Conservation (phyloP, 2,797 vertebrate species). For the Telmatherina bonti region DNA sequence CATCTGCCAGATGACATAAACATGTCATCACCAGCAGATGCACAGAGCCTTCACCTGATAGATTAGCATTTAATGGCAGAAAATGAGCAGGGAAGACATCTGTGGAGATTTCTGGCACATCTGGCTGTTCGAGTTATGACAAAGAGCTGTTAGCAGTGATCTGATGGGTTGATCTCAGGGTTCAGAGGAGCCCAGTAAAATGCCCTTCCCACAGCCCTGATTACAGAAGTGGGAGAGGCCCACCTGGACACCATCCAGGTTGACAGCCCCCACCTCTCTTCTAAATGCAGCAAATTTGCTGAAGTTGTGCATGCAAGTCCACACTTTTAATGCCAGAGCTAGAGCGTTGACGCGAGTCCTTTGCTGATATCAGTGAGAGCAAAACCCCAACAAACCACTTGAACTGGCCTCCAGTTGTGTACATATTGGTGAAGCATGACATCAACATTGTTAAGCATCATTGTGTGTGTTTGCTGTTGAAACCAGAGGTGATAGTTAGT, state of each 20-base stretch:
- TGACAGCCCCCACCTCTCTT: constrained; percentile 30
- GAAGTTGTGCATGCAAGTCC: background rate
- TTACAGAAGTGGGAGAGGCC: constrained; percentile 42
- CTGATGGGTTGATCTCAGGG: constrained; percentile 40
- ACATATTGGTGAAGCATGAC: constrained; percentile 27
- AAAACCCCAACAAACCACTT: constrained; percentile 21
- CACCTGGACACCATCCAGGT: constrained; percentile 63
- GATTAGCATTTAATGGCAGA: constrained; percentile 27
- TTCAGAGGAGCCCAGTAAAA: constrained; percentile 57
- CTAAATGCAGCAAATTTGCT: too few species aligned
- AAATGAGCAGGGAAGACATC: constrained; percentile 44
- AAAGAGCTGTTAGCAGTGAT: constrained; percentile 24
- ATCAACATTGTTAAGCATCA: constrained; percentile 50
- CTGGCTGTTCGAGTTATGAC: constrained; percentile 46
- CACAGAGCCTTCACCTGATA: constrained; percentile 18
- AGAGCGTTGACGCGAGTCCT: constrained; percentile 20
- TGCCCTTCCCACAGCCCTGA: constrained; percentile 40
- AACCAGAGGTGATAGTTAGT: constrained; percentile 47
- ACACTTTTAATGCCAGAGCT: constrained; percentile 1
- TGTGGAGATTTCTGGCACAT: constrained; percentile 5
- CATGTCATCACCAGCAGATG: constrained; percentile 22
- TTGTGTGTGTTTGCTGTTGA: constrained; percentile 40
- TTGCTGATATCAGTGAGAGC: constrained; percentile 25
- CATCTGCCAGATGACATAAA: constrained; percentile 38
- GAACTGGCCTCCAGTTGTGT: constrained; percentile 10